Conservation (phyloP, 2,797 vertebrate species). For the Enteromius unitaeniatus region DNA sequence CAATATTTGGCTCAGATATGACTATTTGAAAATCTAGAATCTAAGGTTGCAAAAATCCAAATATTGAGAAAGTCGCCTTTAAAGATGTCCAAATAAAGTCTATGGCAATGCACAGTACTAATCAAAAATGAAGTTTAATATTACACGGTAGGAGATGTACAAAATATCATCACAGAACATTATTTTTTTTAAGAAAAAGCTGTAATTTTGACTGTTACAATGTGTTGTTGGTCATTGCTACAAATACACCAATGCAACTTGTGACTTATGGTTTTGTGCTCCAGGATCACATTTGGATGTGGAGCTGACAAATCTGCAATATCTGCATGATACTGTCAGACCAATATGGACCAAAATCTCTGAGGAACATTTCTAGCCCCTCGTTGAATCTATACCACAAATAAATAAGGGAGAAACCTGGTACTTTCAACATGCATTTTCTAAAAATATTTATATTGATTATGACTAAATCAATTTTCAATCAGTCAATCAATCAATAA, state of each 20-base stretch:
- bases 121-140: background rate
- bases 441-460: background rate
- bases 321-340: background rate
- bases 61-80: background rate
- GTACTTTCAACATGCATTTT: background rate
- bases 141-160: background rate
- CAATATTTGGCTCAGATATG: too few species aligned
- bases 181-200: background rate
- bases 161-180: background rate
- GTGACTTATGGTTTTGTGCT: background rate
- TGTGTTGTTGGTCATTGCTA: background rate
- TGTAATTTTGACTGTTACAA: too few species aligned
- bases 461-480: background rate
- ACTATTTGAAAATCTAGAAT: too few species aligned
- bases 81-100: background rate
- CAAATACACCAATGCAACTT: background rate
- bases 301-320: background rate
- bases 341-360: background rate
- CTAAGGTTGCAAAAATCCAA: background rate
- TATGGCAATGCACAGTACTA: too few species aligned
- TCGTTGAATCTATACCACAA: background rate
- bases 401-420: background rate
- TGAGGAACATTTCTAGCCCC: background rate
- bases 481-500: background rate
- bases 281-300: background rate